These are phyloP conservation scores for crab-eating macaque (Macaca fascicularis) DNA, from an alignment of 2,113 vertebrate genomes.

Conservation along the genomic window T2T-MFA8v1.1 NC_088387.1:80044001-80044500, in stretches of 20 bases:
- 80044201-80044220: slow-evolving; percentile 64
- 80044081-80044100: no score
- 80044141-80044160: background rate
- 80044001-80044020: no score
- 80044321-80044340: slow-evolving; percentile 56
- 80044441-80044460: slow-evolving; percentile 36
- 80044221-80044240: slow-evolving; percentile 44
- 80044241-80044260: slow-evolving; percentile 45
- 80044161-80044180: background rate
- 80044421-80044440: slow-evolving; percentile 51
- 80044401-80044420: slow-evolving; percentile 68
- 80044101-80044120: background rate
- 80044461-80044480: background rate
- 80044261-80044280: slow-evolving; percentile 49
- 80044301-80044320: slow-evolving; percentile 70
- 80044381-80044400: slow-evolving; percentile 67
- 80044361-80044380: slow-evolving; percentile 57
- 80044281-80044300: slow-evolving; percentile 79
- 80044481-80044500: background rate
- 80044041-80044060: background rate
- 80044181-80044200: slow-evolving; percentile 25
- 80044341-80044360: slow-evolving; percentile 75
- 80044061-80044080: background rate
- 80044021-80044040: background rate
- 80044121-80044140: background rate